Evolutionary conservation across 2,797 vertebrate species (phyloP), one percentile per base, ranked within the genome.

Genomic region (Semaprochilodus insignis): DNA sequence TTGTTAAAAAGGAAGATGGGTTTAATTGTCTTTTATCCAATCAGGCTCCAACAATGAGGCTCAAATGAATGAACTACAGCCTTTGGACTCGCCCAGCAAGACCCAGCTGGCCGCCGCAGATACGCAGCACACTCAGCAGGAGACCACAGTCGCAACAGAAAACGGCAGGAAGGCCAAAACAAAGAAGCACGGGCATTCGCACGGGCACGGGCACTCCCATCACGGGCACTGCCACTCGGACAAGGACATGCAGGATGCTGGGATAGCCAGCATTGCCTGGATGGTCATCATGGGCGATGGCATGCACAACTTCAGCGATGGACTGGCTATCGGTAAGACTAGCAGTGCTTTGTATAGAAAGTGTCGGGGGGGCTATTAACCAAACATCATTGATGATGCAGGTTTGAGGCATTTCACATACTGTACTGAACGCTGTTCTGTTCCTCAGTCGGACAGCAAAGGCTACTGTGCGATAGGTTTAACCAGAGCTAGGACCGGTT

Each of bases 271-370:
- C 88, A 99, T 99, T 54, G 98, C 98, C 84, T 99, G 98, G 98
- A 99, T 99, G 98, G 98, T 99, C 77, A 99, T 99, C 91, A 99
- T 99, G 98, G 98, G 98, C 48, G 98, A 99, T 21, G 98, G 98
- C 87, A 98, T 99, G 95, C 98, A 99, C 89, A 99, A 99, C 93
- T 99, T 99, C 92, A 99, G 98, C 13, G 98, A 99, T 19, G 98
- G 98, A 44, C 92, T 99, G 40, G 98, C 98, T 57, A 99, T 99
- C 79, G 98, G 98, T 99, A 86, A 93, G 94, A 78, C 86, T 74
- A 7, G n/a, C 76, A 3, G n/a, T 36, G 40, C 65, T 27, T 5
- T 59, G 55, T 25, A 0, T 25, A 60, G 19, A 59, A 21, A 21
- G n/a, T 25, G n/a, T 60, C 1, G 11, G n/a, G 3, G 8, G 7